Evolutionary conservation across 2,113 vertebrate genomes (phyloP), one percentile per base, ranked within the genome.

Genomic region (Dasyprocta punctata): DNA sequence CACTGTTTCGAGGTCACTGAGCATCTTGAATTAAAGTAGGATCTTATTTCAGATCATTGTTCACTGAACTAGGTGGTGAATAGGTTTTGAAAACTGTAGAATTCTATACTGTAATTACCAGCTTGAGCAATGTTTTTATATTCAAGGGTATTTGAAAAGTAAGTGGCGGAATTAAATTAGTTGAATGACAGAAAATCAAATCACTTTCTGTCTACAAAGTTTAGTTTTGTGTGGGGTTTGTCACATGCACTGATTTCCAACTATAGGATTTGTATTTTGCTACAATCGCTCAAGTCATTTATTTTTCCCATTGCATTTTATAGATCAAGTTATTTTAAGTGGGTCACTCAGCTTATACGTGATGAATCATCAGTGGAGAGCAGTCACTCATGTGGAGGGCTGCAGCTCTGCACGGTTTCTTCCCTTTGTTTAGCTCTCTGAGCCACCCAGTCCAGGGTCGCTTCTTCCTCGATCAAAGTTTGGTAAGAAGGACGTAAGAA

Each of bases 31-130:
- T 84, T 83, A 77, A 10, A 75, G 56, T 33, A 38, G 60, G 22
- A 13, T 88, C 77, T 93, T 86, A 90, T 95, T 87, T 90, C 52
- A 78, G 58, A 44, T 36, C 69, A 41, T 36, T 49, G 82, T 47
- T 93, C 1, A 3, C 38, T 83, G 28, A 41, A 82, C 44, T 26
- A 93, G 47, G 60, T 73, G 19, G 49, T 60, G 36, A 84, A 38
- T 24, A n/a, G 8, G 19, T 78, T 82, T 87, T 67, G 28, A 54
- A 86, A 82, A n/a, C 81, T 33, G 9, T 73, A 44, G 81, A 63
- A 41, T 33, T 3, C 6, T 71, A 49, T 36, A 12, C 8, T 71
- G 49, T 33, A 65, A 91, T 83, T 78, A 91, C 67, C 47, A 65
- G 28, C 26, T 71, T n/a, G 28, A 36, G n/a, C 30, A 73, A 44